Percentiles rank a stretch among this genome's conserved stretches.
Evolutionary conservation across 1,140 invertebrate species (phyloP).

Genomic region (Psix sp.): DNA sequence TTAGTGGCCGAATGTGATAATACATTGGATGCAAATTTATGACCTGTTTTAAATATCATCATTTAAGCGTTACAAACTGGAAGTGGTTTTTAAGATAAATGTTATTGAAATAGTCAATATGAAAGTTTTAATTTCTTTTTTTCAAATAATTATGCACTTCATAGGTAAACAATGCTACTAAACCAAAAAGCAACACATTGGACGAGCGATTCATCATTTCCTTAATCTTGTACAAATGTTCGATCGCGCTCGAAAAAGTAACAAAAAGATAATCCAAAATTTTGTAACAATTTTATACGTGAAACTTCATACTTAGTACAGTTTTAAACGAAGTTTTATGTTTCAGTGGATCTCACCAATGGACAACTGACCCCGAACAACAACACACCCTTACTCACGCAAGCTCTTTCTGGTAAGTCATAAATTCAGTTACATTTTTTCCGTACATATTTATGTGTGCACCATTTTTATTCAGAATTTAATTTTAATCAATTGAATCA

Average conservation of each 20-base stretch:
- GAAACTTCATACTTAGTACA: conserved; percentile 40
- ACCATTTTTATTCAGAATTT: too few species aligned
- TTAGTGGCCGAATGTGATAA: too few species aligned
- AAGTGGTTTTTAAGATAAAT: too few species aligned
- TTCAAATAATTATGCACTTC: conserved; percentile 13
- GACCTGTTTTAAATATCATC: too few species aligned
- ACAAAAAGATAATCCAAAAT: conserved; percentile 5
- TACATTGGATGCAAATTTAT: too few species aligned
- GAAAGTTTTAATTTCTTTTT: conserved; percentile 2
- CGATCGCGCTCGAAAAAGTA: conserved; percentile 13
- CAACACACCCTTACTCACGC: conserved; percentile 94
- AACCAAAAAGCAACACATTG: conserved; percentile 67
- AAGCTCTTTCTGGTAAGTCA: conserved; percentile 93
- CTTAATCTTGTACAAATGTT: conserved; percentile 22
- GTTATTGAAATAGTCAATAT: too few species aligned
- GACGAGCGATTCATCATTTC: conserved; percentile 39
- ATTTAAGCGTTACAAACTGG: too few species aligned
- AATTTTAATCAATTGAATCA: too few species aligned
- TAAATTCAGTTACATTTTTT: too few species aligned
- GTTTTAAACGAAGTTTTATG: conserved; percentile 77
- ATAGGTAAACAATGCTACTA: conserved; percentile 30
- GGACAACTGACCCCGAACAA: conserved; percentile 95
- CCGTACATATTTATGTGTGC: too few species aligned
- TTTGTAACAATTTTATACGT: conserved; percentile 7
- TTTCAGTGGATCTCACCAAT: conserved; percentile 95